phyloP scores from a whole-genome alignment of 2,113 vertebrate species.

The Cynopterus brachyotis region DNA sequence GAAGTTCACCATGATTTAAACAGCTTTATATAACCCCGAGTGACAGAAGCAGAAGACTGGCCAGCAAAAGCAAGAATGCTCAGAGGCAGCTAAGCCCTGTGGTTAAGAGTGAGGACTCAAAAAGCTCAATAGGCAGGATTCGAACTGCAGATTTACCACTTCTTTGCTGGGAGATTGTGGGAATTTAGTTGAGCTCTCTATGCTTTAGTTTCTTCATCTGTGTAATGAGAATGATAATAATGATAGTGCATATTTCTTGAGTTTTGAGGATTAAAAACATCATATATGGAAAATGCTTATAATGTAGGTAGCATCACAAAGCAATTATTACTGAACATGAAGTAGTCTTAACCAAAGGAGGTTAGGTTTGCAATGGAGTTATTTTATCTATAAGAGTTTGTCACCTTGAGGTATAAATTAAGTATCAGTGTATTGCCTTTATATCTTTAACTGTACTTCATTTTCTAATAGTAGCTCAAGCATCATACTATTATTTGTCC shows the following conservation, averaged over 20 bases:
- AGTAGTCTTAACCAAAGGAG: not conserved
- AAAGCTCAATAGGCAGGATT: not conserved
- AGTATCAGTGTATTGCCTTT: not conserved
- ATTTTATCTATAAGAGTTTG: not conserved
- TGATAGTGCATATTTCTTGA: not conserved
- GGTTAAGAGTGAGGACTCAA: not conserved
- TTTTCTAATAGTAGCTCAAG: conserved; percentile 15
- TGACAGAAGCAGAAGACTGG: not conserved
- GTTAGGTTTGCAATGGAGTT: not conserved
- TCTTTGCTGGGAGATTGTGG: not conserved
- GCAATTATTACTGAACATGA: not conserved
- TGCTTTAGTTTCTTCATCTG: not conserved
- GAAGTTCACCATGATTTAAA: not conserved
- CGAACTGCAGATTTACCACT: not conserved
- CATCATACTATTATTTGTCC: not conserved
- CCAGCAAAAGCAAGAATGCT: not conserved
- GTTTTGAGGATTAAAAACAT: not conserved
- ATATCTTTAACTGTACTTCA: not conserved
- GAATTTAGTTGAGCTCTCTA: not conserved
- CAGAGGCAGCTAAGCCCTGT: not conserved
- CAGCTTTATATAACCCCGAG: not conserved
- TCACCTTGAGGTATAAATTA: not conserved
- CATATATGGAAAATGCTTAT: not conserved
- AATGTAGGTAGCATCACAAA: not conserved
- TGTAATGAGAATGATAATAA: not conserved